Base-by-base conservation (phyloP, 2,797 vertebrate species). In the Anguilla megastoma region DNA sequence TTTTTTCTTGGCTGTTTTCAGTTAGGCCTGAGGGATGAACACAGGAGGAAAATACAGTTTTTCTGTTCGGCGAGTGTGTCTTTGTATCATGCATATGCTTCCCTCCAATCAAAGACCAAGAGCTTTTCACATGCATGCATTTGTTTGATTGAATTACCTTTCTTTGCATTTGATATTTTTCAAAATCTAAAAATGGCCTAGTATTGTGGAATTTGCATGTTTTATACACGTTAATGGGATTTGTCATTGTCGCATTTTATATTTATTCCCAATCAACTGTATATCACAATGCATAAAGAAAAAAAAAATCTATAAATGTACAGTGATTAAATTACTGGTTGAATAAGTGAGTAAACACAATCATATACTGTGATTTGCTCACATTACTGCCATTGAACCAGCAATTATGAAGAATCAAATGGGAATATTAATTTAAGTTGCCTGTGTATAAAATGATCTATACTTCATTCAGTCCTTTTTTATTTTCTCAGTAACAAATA, bases 1-100 rank as follows among this genome's bases (percentile, higher is more conserved):
- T 71, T n/a, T 82, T 87, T 58, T 45, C 71, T 63, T 87, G 74
- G 80, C 54, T 82, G 74, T 24, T 87, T 82, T 45, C 86, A 87
- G 30, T 87, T 87, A 87, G n/a, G 76, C 76, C 24, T 4, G 48
- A 84, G 79, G 41, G 45, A n/a, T 9, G 41, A 50, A 82, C 10
- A 14, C 79, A 82, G 79, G 71, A 76, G 12, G 2, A 36, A 74
- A 30, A 36, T 36, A 74, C 5, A 74, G 3, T 27, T 76, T 50
- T 82, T 82, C 41, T 45, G 33, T 50, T 9, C 33, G 41, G 7
- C 24, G 36, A 82, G 8, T 82, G 48, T 82, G 79, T 48, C 5
- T 87, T 80, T 33, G 36, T 12, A 14, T 1, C 45, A n/a, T 71
- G 4, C 24, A 27, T 52, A 33, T 24, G 18, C 54, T 33, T 58